Conservation (phyloP, 2,888 invertebrate genomes). For the Cephus nigrinus region DNA sequence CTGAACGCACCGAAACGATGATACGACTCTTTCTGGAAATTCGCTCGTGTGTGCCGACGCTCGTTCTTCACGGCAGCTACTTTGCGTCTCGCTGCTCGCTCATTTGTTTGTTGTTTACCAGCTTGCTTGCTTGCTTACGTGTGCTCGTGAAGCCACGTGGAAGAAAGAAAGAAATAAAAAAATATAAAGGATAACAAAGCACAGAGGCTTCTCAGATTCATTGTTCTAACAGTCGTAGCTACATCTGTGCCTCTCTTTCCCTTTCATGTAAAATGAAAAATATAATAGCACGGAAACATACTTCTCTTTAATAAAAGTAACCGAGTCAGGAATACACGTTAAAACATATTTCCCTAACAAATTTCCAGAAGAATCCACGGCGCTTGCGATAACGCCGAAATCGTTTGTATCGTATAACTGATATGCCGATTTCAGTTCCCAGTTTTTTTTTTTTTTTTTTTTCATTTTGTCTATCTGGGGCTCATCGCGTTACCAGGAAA, state of each 20-base stretch:
- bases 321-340: not conserved
- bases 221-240: not conserved
- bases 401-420: conserved; percentile 25
- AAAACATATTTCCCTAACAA: not conserved
- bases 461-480: not conserved
- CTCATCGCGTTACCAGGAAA: not conserved
- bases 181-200: not conserved
- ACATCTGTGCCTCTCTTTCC: not conserved
- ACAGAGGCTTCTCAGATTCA: not conserved
- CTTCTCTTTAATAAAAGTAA: not conserved
- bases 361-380: conserved; percentile 30
- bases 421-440: conserved; percentile 42
- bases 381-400: conserved; percentile 18
- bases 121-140: not conserved
- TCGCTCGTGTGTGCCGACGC: conserved; percentile 22
- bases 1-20: conserved; percentile 31
- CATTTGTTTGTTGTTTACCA: not conserved
- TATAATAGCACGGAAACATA: not conserved
- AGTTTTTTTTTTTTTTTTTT: not conserved
- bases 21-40: conserved; percentile 43
- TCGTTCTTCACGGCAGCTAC: not conserved
- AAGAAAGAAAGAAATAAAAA: not conserved
- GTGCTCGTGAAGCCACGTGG: not conserved
- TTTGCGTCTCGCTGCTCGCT: not conserved
- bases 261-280: not conserved